Evolutionary conservation across 2,888 invertebrate species (phyloP), one percentile per base, ranked within the genome.

Genomic region (Chrysopilus asiliformis): DNA sequence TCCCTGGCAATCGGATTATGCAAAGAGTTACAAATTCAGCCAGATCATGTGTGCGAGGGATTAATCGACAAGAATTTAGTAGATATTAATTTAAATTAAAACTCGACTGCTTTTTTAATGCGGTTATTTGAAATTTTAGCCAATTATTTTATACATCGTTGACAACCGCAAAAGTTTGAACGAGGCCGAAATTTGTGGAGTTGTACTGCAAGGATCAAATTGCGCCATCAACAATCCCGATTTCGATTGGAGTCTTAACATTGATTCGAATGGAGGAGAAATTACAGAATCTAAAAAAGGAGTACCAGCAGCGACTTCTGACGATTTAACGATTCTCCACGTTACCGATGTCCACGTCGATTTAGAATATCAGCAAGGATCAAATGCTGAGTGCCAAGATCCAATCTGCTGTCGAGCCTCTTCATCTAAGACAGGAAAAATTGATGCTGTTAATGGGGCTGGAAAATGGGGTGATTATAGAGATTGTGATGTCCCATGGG

Each of bases 391-490:
- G 3, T 90, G 90, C 53, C 70, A 67, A 1, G 78, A 80, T 46
- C 82, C 85, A 2, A 65, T 79, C 4, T 91, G 90, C 53, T 91
- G 90, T 53, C 48, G 49, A n/a, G 38, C 41, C 8, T 25, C 24
- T 8, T 27, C 25, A 22, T 26, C 12, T 9, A 36, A 25, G 15
- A 12, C 12, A 3, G 49, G 49, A 31, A 39, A 42, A 3, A 32
- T 19, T 1, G 30, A 43, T 2, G 42, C 50, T 34, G 49, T 50
- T n/a, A 52, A 52, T 1, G 43, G 40, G 4, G 85, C 87, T 1
- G 85, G 86, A 0, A 73, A 66, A 48, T 89, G 85, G 84, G 87
- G 87, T 2, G 81, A 83, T 53, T 83, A 79, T 47, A 68, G 78
- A 35, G 64, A 71, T 37, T 90, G 89, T 51, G 89, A 90, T 55